phyloP scores from a whole-genome alignment of 1,140 invertebrate species.

The Nylanderia fulva region DNA sequence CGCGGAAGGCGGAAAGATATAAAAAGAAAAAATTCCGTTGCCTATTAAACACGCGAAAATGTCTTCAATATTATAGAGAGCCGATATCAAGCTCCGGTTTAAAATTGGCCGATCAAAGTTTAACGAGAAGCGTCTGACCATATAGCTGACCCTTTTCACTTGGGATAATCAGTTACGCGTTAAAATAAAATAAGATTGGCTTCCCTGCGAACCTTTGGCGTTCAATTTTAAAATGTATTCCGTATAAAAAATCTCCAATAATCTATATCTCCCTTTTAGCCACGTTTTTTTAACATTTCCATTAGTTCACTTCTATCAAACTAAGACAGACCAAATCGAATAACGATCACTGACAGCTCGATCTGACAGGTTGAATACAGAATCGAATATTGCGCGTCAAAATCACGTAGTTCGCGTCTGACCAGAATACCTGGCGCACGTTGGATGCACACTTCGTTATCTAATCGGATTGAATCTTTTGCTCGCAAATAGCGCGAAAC shows the following conservation, averaged over 20 bases:
- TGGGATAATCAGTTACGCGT: conserved; percentile 5
- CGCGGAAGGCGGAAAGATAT: background rate
- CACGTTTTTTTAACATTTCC: background rate
- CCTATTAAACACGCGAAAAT: background rate
- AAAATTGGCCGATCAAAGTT: background rate
- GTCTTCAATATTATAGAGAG: background rate
- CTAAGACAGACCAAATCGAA: background rate
- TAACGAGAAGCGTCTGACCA: background rate
- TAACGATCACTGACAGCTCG: background rate
- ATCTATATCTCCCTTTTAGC: background rate
- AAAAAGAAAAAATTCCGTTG: background rate
- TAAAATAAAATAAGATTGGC: background rate
- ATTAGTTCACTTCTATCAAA: background rate
- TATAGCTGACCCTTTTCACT: conserved; percentile 10
- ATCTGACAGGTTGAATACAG: background rate
- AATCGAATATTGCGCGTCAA: background rate
- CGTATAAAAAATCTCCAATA: background rate
- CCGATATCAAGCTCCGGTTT: background rate
- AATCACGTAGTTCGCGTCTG: background rate
- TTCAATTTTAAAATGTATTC: conserved; percentile 12
- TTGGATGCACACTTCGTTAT: conserved; percentile 33
- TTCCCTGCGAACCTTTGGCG: background rate
- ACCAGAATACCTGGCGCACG: background rate
- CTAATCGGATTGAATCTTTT: conserved; percentile 46
- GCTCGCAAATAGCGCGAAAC: conserved; percentile 5